Evolutionary conservation across 92 coral and sea anemone genomes (phyloP).

Genomic region (Paramuricea clavata): DNA sequence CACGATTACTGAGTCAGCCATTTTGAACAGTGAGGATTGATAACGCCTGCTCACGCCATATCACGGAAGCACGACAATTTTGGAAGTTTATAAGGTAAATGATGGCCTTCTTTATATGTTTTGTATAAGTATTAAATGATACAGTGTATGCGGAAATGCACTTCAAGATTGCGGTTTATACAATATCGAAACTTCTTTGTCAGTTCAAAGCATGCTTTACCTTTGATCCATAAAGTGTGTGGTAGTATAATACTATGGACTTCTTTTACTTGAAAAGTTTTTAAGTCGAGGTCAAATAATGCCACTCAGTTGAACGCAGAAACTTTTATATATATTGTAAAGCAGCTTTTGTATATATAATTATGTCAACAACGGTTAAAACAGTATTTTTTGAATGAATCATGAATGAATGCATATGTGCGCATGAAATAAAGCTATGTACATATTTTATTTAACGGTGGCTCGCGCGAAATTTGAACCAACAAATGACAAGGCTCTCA

Average conservation of each 20-base stretch:
- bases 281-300: background rate
- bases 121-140: background rate
- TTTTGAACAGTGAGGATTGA: background rate
- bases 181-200: background rate
- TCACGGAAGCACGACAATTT: constrained; percentile 5
- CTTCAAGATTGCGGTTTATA: background rate
- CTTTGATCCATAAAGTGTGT: background rate
- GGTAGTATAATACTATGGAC: background rate
- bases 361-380: background rate
- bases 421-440: no score
- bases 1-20: background rate
- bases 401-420: no score
- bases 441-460: background rate
- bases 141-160: background rate
- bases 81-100: background rate
- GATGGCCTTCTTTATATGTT: background rate
- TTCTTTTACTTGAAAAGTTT: no score
- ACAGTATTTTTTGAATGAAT: no score
- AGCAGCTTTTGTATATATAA: background rate
- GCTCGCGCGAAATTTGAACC: background rate
- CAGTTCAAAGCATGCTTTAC: background rate
- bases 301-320: background rate
- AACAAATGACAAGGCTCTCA: no score
- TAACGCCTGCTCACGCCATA: background rate
- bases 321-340: background rate